These are phyloP conservation scores for Ptychochromis oligacanthus DNA, from an alignment of 2,113 vertebrate species.

Conservation along the genomic window DNA sequence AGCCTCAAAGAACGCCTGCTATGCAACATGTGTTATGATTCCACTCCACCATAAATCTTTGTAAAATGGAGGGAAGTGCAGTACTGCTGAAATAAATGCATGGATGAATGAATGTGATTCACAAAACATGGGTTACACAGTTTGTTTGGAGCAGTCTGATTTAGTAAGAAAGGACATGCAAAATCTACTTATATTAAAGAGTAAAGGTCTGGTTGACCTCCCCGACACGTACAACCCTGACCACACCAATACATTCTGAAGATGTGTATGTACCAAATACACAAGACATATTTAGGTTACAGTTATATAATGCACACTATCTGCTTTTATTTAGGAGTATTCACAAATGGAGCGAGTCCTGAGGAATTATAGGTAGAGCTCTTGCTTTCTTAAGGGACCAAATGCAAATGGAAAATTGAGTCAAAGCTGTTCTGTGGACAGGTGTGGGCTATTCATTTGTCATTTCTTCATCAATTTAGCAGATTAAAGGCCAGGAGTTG, in stretches of 20 bases:
- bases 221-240: background rate
- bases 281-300: background rate
- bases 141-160: background rate
- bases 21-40: conserved; percentile 52
- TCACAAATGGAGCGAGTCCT: too few species aligned
- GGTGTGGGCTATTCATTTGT: too few species aligned
- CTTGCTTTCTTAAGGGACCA: too few species aligned
- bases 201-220: background rate
- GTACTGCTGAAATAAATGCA: background rate
- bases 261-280: background rate
- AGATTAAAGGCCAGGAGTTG: too few species aligned
- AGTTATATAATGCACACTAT: background rate
- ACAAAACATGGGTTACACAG: background rate
- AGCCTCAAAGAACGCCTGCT: conserved; percentile 52
- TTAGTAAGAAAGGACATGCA: background rate
- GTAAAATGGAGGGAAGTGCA: background rate
- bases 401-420: too few species aligned
- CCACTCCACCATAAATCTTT: conserved; percentile 52
- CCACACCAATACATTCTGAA: background rate
- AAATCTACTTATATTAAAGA: background rate
- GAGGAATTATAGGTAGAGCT: too few species aligned
- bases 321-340: background rate
- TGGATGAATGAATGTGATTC: background rate
- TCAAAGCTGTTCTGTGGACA: too few species aligned
- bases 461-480: too few species aligned